These are phyloP conservation scores for Cydia fagiglandana DNA, from an alignment of 1,140 invertebrate species.

Conservation along the genomic window DNA sequence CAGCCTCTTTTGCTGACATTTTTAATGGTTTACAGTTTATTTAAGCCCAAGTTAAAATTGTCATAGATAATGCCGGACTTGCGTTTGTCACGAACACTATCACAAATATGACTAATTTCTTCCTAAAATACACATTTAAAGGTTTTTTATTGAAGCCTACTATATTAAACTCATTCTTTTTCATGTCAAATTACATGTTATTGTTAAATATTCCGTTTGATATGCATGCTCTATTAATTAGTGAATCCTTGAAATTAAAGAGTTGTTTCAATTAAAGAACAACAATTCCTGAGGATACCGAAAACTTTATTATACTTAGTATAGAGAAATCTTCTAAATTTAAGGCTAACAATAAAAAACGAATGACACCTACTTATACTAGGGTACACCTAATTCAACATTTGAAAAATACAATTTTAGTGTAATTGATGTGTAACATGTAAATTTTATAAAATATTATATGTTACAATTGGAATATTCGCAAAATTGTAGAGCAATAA, in stretches of 20 bases:
- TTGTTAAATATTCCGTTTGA: constrained; percentile 6
- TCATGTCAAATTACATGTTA: neutral
- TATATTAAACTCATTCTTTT: neutral
- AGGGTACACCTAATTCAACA: no score
- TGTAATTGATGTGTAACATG: no score
- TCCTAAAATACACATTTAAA: neutral
- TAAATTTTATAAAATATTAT: neutral
- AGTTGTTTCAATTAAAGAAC: neutral
- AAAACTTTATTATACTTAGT: neutral
- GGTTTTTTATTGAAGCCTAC: neutral
- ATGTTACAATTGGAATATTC: no score
- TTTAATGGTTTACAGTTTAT: neutral
- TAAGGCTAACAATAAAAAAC: neutral
- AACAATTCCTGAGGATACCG: neutral
- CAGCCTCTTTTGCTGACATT: constrained; percentile 31
- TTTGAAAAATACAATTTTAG: no score
- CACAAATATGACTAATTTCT: neutral
- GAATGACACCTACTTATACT: neutral
- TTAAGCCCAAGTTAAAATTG: neutral
- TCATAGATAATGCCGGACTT: neutral
- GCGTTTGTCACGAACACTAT: neutral
- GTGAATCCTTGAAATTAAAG: neutral
- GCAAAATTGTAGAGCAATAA: no score
- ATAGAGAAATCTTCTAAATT: neutral
- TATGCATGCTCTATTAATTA: neutral